Evolutionary conservation across 2,113 vertebrate genomes (phyloP).

Genomic region (Dendrocopos noguchii): DNA sequence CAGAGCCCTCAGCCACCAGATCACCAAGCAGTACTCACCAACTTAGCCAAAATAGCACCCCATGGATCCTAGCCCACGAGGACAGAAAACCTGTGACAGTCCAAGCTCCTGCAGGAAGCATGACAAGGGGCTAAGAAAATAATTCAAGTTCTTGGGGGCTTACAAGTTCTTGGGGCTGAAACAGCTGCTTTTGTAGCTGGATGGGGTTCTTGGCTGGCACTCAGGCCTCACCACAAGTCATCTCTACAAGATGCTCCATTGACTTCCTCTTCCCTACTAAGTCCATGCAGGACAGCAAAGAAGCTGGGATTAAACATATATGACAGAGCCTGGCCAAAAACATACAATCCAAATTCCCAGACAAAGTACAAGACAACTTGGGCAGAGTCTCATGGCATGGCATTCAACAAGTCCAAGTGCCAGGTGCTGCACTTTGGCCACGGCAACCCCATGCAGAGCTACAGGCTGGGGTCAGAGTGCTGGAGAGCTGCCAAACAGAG

Average conservation of each 20-base stretch:
- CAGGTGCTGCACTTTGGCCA: too few species aligned
- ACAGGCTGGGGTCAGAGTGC: too few species aligned
- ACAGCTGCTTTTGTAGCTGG: slow-evolving; percentile 51
- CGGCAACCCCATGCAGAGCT: too few species aligned
- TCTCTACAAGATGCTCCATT: slow-evolving; percentile 20
- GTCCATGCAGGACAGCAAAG: slow-evolving; percentile 28
- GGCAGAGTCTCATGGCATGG: too few species aligned
- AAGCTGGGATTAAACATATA: slow-evolving; percentile 46
- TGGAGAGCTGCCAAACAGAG: too few species aligned
- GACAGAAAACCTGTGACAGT: slow-evolving; percentile 16
- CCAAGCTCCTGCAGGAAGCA: slow-evolving; percentile 36
- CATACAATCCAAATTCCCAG: slow-evolving; percentile 46
- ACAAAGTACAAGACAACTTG: slow-evolving; percentile 49
- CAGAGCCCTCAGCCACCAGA: background rate
- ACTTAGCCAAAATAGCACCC: slow-evolving; percentile 4
- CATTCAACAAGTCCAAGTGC: too few species aligned
- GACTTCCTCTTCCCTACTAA: slow-evolving; percentile 48
- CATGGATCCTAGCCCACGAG: background rate
- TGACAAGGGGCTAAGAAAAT: slow-evolving; percentile 67
- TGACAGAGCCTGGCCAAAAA: slow-evolving; percentile 23
- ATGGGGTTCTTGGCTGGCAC: slow-evolving; percentile 19
- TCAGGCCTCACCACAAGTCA: background rate
- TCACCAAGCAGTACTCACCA: background rate
- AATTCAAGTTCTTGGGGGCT: background rate
- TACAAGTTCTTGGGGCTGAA: slow-evolving; percentile 41